A percentile compares a stretch with the other conserved stretches of the same genome.
Conservation (phyloP, 1,140 invertebrate genomes). For the Acyrthosiphon pisum region DNA sequence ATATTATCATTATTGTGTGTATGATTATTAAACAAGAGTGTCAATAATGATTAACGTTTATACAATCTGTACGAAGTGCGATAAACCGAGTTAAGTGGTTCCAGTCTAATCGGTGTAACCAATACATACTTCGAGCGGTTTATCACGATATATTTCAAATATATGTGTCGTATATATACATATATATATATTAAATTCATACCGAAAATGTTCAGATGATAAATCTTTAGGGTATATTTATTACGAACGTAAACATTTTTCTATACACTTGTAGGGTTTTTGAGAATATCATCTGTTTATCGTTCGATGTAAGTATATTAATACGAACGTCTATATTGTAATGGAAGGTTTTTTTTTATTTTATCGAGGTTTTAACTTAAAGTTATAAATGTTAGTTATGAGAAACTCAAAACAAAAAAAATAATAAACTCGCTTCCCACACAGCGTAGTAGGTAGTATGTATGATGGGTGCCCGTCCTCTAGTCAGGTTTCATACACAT, state of each 20-base stretch:
- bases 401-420: neutral
- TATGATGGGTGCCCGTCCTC: neutral
- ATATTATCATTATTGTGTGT: neutral
- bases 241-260: neutral
- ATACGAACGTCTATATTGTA: neutral
- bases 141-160: neutral
- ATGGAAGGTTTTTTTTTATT: neutral
- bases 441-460: neutral
- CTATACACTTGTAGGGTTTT: neutral
- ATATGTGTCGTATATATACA: neutral
- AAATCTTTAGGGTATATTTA: neutral
- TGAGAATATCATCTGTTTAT: neutral
- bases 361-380: neutral
- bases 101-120: neutral
- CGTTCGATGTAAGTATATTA: neutral
- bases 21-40: neutral
- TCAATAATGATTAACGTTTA: neutral
- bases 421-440: neutral
- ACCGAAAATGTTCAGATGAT: neutral
- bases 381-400: neutral
- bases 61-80: neutral
- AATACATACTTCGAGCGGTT: neutral
- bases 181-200: neutral
- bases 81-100: slow-evolving; percentile 8
- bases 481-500: neutral